These are phyloP conservation scores for Cabera pusaria DNA, from an alignment of 2,888 invertebrate genomes.

Conservation along the genomic window DNA sequence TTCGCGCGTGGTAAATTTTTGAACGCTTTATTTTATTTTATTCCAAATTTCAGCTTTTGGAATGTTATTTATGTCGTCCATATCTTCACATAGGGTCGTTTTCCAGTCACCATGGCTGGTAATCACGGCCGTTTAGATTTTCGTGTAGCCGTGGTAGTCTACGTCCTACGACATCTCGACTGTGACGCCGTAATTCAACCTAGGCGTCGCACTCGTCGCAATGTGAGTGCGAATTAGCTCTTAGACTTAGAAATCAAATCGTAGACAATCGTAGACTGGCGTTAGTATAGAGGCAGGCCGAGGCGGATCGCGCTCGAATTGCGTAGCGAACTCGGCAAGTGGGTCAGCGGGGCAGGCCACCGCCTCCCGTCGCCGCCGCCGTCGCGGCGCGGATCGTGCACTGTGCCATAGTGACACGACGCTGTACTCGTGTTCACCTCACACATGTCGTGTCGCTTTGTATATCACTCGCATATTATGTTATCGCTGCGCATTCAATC, in stretches of 20 bases:
- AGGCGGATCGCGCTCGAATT: slow-evolving; percentile 74
- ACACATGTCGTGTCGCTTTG: slow-evolving; percentile 3
- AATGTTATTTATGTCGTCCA: no score
- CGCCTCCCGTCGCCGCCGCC: slow-evolving; percentile 40
- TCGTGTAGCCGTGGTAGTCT: no score
- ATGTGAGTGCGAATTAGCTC: slow-evolving; percentile 13
- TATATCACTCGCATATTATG: slow-evolving; percentile 2
- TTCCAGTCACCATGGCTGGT: no score
- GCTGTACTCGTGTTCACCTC: slow-evolving; percentile 1
- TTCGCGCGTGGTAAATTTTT: no score
- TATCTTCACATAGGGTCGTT: no score
- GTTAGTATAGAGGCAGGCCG: slow-evolving; percentile 36
- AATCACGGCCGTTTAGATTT: no score
- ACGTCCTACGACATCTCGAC: no score
- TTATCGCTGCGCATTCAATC: slow-evolving; percentile 17
- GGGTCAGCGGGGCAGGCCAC: slow-evolving; percentile 69
- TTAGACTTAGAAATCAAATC: slow-evolving; percentile 28
- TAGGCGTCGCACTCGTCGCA: slow-evolving; percentile 1
- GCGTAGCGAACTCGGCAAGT: slow-evolving; percentile 74
- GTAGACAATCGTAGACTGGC: slow-evolving; percentile 20
- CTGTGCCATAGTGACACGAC: neutral
- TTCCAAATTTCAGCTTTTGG: no score
- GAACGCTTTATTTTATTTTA: no score
- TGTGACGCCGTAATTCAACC: slow-evolving; percentile 14
- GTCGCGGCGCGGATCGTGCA: slow-evolving; percentile 21